These are phyloP conservation scores for Gonatopus flavifemur DNA, from an alignment of 1,140 invertebrate species.

Conservation along the genomic window DNA sequence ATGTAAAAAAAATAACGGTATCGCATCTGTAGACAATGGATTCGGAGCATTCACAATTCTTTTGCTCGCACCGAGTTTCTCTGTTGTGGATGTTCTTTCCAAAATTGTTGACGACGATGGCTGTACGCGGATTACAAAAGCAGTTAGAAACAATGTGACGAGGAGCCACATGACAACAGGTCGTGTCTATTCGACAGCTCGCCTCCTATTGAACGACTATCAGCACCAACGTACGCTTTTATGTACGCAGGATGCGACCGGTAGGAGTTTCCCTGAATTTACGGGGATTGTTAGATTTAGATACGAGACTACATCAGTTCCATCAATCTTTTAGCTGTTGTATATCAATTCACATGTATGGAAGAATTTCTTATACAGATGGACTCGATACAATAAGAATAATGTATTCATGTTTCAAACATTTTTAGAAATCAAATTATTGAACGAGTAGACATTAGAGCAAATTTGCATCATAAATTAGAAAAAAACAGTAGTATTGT, in stretches of 20 bases:
- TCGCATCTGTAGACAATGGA: not conserved
- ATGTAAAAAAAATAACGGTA: constrained; percentile 28
- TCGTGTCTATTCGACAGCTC: constrained; percentile 7
- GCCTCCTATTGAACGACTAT: constrained; percentile 28
- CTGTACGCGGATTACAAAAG: too few relatives aligned
- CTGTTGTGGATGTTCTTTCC: not conserved
- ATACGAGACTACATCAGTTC: constrained; percentile 16
- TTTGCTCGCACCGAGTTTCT: not conserved
- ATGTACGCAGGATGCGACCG: constrained; percentile 30
- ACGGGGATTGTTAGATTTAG: constrained; percentile 13
- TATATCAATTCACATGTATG: too few relatives aligned
- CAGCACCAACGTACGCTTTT: constrained; percentile 15
- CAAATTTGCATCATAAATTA: too few relatives aligned
- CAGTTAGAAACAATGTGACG: not conserved
- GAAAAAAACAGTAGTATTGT: too few relatives aligned
- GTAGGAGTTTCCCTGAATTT: constrained; percentile 22
- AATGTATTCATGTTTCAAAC: too few relatives aligned
- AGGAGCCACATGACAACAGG: constrained; percentile 9
- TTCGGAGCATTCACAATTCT: not conserved
- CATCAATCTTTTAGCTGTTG: too few relatives aligned
- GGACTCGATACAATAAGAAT: too few relatives aligned
- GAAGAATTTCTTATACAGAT: too few relatives aligned
- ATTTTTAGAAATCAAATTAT: too few relatives aligned
- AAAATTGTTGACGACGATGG: not conserved
- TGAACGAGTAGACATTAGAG: too few relatives aligned